A percentile compares a stretch with the other conserved stretches of the same genome.
phyloP scores from a whole-genome alignment of 2,113 vertebrate species.

The Paraplagusia blochii region DNA sequence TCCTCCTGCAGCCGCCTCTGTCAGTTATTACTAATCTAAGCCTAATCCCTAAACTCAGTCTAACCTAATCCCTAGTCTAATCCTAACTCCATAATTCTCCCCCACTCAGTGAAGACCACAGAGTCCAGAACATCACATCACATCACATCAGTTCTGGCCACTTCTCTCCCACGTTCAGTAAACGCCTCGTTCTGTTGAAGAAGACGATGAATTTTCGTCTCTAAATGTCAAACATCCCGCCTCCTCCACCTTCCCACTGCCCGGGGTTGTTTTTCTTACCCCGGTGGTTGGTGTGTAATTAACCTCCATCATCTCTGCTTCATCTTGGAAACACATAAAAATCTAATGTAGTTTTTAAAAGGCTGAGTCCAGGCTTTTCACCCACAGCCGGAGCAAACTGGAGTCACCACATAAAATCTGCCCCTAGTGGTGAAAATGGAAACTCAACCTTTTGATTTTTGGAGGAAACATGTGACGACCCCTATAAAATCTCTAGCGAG shows the following conservation, averaged over 20 bases:
- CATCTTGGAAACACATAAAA: not conserved
- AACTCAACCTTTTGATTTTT: too few relatives aligned
- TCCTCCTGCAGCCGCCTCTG: not conserved
- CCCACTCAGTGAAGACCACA: too few relatives aligned
- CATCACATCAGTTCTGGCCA: constrained; percentile 4
- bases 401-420: too few relatives aligned
- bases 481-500: too few relatives aligned
- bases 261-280: not conserved
- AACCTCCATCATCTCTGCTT: not conserved
- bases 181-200: constrained; percentile 25
- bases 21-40: too few relatives aligned
- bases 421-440: too few relatives aligned
- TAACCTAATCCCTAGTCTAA: too few relatives aligned
- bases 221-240: constrained; percentile 27
- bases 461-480: too few relatives aligned
- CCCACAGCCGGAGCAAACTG: too few relatives aligned
- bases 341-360: not conserved
- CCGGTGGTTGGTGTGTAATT: not conserved
- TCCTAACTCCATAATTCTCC: not conserved
- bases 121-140: too few relatives aligned
- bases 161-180: constrained; percentile 18
- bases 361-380: not conserved
- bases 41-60: too few relatives aligned
- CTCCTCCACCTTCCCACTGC: not conserved
- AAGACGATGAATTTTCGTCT: constrained; percentile 17